These are phyloP conservation scores for Trematocara zebra DNA, from an alignment of 2,113 vertebrate genomes.

Conservation along the genomic window DNA sequence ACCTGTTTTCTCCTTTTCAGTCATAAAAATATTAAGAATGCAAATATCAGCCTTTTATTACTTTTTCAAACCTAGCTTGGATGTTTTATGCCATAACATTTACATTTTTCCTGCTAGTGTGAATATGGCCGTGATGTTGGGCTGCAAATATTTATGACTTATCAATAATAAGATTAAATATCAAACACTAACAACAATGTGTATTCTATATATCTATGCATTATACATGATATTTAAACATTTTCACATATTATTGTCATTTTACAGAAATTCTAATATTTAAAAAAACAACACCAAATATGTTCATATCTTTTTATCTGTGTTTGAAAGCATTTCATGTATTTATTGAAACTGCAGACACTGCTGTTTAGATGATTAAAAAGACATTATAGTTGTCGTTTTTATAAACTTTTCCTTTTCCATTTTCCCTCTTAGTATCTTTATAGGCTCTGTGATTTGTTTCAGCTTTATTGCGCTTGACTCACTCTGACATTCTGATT, in stretches of 20 bases:
- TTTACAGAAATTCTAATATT: background rate
- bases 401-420: background rate
- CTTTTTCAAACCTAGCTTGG: background rate
- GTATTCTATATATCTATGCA: background rate
- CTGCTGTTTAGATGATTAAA: background rate
- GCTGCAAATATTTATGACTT: background rate
- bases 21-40: background rate
- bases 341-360: background rate
- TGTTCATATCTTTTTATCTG: background rate
- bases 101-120: background rate
- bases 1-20: background rate
- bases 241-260: background rate
- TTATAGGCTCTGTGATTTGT: conserved; percentile 3
- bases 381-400: background rate
- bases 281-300: background rate
- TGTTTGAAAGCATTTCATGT: background rate
- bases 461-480: conserved; percentile 1
- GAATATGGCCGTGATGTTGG: background rate
- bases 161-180: background rate
- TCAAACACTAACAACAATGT: background rate
- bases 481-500: background rate
- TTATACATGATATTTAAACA: background rate
- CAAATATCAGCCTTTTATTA: background rate
- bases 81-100: background rate
- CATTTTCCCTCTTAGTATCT: background rate